phyloP scores from a whole-genome alignment of 2,113 vertebrate genomes.

The Syngnathus floridae region DNA sequence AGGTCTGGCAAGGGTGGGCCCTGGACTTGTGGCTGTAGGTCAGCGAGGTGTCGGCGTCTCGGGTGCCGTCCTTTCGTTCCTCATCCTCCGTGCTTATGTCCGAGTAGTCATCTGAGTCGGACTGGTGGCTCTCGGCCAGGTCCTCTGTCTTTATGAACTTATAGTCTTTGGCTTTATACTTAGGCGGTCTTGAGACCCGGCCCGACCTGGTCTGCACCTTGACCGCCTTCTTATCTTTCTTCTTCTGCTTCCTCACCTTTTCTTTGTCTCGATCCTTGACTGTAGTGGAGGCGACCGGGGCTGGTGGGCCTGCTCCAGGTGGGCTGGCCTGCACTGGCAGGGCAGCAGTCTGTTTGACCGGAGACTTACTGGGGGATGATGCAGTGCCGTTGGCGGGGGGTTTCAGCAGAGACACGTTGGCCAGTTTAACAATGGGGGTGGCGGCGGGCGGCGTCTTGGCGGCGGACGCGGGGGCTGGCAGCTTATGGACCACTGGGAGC shows the following conservation, averaged over 20 bases:
- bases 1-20: slow-evolving; percentile 80
- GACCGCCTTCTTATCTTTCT: slow-evolving; percentile 73
- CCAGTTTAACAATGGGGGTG: slow-evolving; percentile 1
- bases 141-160: slow-evolving; percentile 95
- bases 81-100: slow-evolving; percentile 91
- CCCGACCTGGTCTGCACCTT: slow-evolving; percentile 91
- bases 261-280: slow-evolving; percentile 45
- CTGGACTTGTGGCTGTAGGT: slow-evolving; percentile 77
- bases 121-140: slow-evolving; percentile 82
- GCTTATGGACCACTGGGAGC: slow-evolving; percentile 64
- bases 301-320: background rate
- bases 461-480: slow-evolving; percentile 9
- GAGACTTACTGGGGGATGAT: background rate
- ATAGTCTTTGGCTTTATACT: slow-evolving; percentile 93
- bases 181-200: slow-evolving; percentile 88
- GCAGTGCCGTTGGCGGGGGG: background rate
- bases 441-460: slow-evolving; percentile 12
- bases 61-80: slow-evolving; percentile 30
- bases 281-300: background rate
- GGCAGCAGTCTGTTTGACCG: background rate
- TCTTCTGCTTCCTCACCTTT: slow-evolving; percentile 59
- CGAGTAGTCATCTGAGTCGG: slow-evolving; percentile 94
- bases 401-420: slow-evolving; percentile 24
- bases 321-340: background rate
- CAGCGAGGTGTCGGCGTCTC: slow-evolving; percentile 2